Conservation (phyloP, 2,888 invertebrate species). For the Parnassius glacialis region DNA sequence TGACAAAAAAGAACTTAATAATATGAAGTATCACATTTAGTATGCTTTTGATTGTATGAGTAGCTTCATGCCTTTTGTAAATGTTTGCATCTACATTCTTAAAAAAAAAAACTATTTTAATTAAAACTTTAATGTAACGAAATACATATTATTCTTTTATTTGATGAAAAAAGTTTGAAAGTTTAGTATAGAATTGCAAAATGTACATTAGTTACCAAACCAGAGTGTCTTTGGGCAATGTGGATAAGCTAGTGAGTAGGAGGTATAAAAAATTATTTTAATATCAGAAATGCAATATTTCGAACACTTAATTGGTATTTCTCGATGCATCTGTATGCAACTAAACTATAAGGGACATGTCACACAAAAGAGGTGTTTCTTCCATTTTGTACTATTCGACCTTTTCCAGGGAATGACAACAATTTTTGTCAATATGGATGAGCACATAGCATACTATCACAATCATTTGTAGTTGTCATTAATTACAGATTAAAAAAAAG, state of each 20-base stretch:
- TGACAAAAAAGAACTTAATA: no score
- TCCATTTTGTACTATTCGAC: constrained; percentile 56
- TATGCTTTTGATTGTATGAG: no score
- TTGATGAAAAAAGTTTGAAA: no score
- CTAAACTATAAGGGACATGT: constrained; percentile 3
- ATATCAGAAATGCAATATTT: constrained; percentile 7
- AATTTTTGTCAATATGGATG: constrained; percentile 19
- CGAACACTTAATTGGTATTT: constrained; percentile 1
- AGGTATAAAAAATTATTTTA: constrained; percentile 2
- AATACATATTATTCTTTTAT: no score
- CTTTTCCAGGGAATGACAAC: constrained; percentile 49
- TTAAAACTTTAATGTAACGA: no score
- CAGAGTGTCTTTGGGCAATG: constrained; percentile 14
- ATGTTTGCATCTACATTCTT: no score
- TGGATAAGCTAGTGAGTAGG: constrained; percentile 11
- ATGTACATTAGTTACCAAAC: not conserved
- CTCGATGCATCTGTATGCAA: constrained; percentile 1
- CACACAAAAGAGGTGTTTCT: constrained; percentile 36
- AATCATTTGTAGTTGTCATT: not conserved
- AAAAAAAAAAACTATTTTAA: no score
- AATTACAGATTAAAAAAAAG: constrained; percentile 2
- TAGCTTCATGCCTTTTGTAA: no score
- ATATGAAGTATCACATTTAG: no score
- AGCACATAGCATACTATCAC: not conserved
- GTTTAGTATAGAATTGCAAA: not conserved